These are phyloP conservation scores for Anolis carolinensis DNA, from an alignment of 2,113 vertebrate species.

Conservation along the genomic window DNA sequence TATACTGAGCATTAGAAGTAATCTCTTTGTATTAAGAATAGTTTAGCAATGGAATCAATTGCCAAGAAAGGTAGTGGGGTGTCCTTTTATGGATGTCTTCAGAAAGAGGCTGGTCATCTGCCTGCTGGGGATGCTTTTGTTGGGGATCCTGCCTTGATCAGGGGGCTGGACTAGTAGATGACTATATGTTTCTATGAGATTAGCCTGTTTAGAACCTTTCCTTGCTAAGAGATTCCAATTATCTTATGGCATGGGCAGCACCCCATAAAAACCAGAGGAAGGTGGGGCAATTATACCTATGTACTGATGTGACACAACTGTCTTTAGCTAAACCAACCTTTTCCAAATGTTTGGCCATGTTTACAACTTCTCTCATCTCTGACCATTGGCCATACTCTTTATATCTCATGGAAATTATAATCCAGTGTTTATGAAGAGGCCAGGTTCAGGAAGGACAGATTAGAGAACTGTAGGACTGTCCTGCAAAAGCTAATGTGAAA, in stretches of 20 bases:
- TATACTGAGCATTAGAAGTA: too few relatives aligned
- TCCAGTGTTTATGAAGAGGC: not conserved
- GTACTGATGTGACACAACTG: not conserved
- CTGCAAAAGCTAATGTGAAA: not conserved
- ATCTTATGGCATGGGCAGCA: not conserved
- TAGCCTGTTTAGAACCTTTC: not conserved
- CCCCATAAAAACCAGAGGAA: not conserved
- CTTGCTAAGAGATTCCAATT: not conserved
- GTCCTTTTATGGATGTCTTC: too few relatives aligned
- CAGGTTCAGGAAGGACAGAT: not conserved
- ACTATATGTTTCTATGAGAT: slow-evolving; percentile 7
- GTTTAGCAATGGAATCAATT: too few relatives aligned
- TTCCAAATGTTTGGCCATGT: too few relatives aligned
- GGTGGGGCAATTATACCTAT: not conserved
- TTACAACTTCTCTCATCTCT: not conserved
- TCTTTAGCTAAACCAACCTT: not conserved
- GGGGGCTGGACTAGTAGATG: too few relatives aligned
- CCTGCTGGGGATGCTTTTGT: too few relatives aligned
- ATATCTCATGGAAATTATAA: not conserved
- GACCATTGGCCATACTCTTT: not conserved
- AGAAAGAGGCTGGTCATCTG: too few relatives aligned
- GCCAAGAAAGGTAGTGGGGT: too few relatives aligned
- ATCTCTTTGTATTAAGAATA: too few relatives aligned
- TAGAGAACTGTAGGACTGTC: not conserved
- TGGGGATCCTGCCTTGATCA: too few relatives aligned